These are phyloP conservation scores for Crocuta crocuta DNA, from an alignment of 2,113 vertebrate species.

Conservation along the genomic window DNA sequence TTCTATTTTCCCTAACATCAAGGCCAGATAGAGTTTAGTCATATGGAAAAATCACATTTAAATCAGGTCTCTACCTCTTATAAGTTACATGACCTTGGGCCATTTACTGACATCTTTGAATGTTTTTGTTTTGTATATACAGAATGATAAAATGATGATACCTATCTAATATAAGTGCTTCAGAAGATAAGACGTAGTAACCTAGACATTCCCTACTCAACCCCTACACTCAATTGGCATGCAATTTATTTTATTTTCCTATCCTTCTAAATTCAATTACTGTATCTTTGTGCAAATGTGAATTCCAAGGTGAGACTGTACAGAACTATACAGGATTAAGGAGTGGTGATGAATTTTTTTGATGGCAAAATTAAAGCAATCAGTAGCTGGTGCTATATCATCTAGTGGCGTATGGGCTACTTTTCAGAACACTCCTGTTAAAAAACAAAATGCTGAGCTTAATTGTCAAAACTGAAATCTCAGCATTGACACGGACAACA, in stretches of 20 bases:
- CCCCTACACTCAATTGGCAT: neutral
- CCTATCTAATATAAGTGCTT: neutral
- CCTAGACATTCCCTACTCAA: neutral
- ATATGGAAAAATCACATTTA: neutral
- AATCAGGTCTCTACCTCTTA: neutral
- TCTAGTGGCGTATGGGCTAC: neutral
- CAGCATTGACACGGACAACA: neutral
- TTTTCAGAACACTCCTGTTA: neutral
- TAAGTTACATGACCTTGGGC: neutral
- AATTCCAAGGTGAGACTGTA: neutral
- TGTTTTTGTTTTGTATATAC: neutral
- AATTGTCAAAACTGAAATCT: neutral
- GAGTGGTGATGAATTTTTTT: neutral
- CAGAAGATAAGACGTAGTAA: neutral
- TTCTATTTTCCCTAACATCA: neutral
- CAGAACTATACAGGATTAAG: neutral
- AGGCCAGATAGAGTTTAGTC: neutral
- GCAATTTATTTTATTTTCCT: neutral
- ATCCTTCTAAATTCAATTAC: neutral
- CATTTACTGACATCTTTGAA: neutral
- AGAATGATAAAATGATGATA: neutral
- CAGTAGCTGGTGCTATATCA: rapidly evolving
- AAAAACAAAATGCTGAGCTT: constrained; percentile 30
- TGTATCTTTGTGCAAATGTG: neutral
- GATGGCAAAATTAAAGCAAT: neutral